Conservation (phyloP, 2,888 invertebrate species). For the Eupithecia subumbrata region DNA sequence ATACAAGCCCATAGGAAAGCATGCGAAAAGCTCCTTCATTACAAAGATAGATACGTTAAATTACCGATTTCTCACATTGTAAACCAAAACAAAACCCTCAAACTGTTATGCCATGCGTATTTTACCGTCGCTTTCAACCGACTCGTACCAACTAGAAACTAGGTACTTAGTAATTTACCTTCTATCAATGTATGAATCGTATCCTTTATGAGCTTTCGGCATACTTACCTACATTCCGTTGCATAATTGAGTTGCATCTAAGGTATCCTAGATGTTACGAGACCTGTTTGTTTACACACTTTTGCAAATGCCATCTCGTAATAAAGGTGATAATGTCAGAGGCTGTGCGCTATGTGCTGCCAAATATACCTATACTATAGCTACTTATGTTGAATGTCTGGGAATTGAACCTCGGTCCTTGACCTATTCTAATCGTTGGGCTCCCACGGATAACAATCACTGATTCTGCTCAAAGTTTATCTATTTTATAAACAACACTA, state of each 20-base stretch:
- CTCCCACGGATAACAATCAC: slow-evolving; percentile 71
- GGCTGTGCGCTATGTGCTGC: slow-evolving; percentile 21
- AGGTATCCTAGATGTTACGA: slow-evolving; percentile 41
- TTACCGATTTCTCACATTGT: neutral
- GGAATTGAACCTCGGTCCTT: slow-evolving; percentile 64
- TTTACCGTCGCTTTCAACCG: too few species aligned
- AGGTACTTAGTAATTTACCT: neutral
- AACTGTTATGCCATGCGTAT: neutral
- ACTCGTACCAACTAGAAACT: neutral
- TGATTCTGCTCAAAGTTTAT: slow-evolving; percentile 10
- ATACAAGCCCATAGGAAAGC: neutral
- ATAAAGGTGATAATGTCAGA: slow-evolving; percentile 38
- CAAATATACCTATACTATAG: neutral
- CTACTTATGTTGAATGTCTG: slow-evolving; percentile 46
- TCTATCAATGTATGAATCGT: neutral
- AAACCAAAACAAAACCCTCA: neutral
- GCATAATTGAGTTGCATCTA: slow-evolving; percentile 43
- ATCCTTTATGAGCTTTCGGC: slow-evolving; percentile 7
- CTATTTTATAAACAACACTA: neutral
- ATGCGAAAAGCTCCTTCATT: neutral
- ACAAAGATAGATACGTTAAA: neutral
- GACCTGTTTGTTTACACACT: slow-evolving; percentile 44
- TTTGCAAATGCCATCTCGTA: slow-evolving; percentile 41
- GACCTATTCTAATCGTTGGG: slow-evolving; percentile 58
- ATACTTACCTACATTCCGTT: slow-evolving; percentile 22